Evolutionary conservation across 2,888 invertebrate species (phyloP), one percentile per base, ranked within the genome.

Genomic region (Cantharis rustica): DNA sequence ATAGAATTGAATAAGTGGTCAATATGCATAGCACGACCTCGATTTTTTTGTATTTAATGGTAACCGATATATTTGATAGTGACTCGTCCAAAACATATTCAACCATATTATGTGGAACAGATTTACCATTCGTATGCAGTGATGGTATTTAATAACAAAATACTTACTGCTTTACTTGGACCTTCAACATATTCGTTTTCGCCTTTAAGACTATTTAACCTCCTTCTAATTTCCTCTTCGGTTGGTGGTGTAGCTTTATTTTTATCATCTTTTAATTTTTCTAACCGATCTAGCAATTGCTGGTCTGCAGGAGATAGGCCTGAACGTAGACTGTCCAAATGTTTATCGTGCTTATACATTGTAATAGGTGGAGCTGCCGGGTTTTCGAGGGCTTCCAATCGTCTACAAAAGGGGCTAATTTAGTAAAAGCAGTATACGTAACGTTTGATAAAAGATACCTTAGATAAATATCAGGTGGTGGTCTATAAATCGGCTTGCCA

Each of bases 181-280:
- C 83, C 86, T 81, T 86, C 85, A 9, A 86, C 86, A 80, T 87
- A 86, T 74, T 85, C 81, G 80, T 87, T 85, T 75, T 91, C 89
- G 72, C 93, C 94, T 86, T 92, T 93, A n/a, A 96, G 88, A 82
- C 91, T 90, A 2, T 93, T 92, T 64, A 95, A 86, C 83, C 95
- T 89, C 72, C 88, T 87, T 77, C 91, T 90, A 79, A 95, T 89
- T 84, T 95, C 94, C 47, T 90, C 90, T 83, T 93, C 92, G 17
- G 91, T 90, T 20, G 91, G 90, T 27, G 89, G 84, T 62, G 91
- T 88, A 11, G 84, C 81, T 63, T 85, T 84, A 68, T 86, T 86
- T 76, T 90, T 90, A 15, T 90, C 90, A 77, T 91, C 90, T 86
- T 93, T 94, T 47, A 95, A 88, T 84, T 92, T 93, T 83, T 91